phyloP scores from a whole-genome alignment of 2,113 vertebrate genomes.

The Syngnathus scovelli region DNA sequence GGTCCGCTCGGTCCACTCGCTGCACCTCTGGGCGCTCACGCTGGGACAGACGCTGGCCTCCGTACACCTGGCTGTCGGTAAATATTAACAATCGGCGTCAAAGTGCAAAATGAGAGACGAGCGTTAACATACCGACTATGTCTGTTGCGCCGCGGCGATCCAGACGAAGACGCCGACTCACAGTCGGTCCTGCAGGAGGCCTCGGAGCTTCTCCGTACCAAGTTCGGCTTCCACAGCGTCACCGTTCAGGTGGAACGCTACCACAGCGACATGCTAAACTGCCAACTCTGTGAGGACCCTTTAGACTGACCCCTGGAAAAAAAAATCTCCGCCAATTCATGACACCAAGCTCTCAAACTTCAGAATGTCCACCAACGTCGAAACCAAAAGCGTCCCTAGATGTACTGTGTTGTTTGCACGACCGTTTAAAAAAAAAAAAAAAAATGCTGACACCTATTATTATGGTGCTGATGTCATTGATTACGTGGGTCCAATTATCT shows the following conservation, averaged over 20 bases:
- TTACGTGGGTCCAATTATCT: not conserved
- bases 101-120: not conserved
- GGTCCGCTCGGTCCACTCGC: constrained; percentile 78
- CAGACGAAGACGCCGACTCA: constrained; percentile 74
- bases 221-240: constrained; percentile 82
- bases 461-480: not conserved
- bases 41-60: constrained; percentile 76
- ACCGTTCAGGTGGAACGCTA: constrained; percentile 90
- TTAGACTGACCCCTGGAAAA: constrained; percentile 31
- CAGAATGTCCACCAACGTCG: not conserved
- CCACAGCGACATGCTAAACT: constrained; percentile 78
- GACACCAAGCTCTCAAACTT: not conserved
- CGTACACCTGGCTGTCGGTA: constrained; percentile 79
- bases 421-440: no score
- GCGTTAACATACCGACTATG: not conserved
- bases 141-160: not conserved
- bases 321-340: not conserved
- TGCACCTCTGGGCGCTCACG: constrained; percentile 91
- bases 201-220: constrained; percentile 75
- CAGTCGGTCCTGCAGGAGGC: constrained; percentile 82
- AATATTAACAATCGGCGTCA: not conserved
- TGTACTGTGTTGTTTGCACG: not conserved
- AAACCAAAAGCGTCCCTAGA: not conserved
- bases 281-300: constrained; percentile 79
- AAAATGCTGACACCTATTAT: not conserved